Evolutionary conservation across 2,888 invertebrate genomes (phyloP).

Genomic region (Hydrotaea cyrtoneurina): DNA sequence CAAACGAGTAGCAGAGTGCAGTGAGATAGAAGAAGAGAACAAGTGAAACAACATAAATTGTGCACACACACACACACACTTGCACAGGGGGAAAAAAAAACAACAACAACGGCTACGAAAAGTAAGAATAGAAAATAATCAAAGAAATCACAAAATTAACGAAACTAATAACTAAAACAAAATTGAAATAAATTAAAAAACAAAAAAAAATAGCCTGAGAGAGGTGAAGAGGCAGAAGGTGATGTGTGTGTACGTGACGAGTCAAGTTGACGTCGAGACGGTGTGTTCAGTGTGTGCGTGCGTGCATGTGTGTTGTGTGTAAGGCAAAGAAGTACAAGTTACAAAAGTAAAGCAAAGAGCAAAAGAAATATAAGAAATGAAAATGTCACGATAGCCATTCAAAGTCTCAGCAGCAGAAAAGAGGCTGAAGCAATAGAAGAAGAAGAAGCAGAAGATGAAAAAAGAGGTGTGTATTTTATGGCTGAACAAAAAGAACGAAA

Average conservation of each 20-base stretch:
- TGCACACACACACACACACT: constrained; percentile 2
- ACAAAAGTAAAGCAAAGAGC: neutral
- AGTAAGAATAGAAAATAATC: neutral
- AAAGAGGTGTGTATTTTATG: constrained; percentile 31
- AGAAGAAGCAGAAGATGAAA: neutral
- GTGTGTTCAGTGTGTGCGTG: constrained; percentile 17
- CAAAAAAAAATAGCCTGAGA: neutral
- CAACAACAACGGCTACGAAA: neutral
- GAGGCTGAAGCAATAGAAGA: neutral
- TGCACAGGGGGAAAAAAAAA: neutral
- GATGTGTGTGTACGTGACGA: constrained; percentile 5
- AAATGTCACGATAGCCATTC: constrained; percentile 9
- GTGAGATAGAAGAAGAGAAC: neutral
- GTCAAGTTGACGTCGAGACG: neutral
- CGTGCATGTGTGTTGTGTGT: neutral
- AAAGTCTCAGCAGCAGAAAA: neutral
- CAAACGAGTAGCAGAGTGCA: neutral
- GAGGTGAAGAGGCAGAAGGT: neutral
- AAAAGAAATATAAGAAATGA: neutral
- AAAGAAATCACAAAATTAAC: neutral
- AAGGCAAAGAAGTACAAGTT: neutral
- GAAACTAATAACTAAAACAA: neutral
- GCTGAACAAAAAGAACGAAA: neutral
- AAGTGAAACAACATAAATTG: constrained; percentile 18
- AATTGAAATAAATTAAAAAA: no score